Base-by-base conservation (phyloP, 2,797 vertebrate species). In the Aplochiton taeniatus region DNA sequence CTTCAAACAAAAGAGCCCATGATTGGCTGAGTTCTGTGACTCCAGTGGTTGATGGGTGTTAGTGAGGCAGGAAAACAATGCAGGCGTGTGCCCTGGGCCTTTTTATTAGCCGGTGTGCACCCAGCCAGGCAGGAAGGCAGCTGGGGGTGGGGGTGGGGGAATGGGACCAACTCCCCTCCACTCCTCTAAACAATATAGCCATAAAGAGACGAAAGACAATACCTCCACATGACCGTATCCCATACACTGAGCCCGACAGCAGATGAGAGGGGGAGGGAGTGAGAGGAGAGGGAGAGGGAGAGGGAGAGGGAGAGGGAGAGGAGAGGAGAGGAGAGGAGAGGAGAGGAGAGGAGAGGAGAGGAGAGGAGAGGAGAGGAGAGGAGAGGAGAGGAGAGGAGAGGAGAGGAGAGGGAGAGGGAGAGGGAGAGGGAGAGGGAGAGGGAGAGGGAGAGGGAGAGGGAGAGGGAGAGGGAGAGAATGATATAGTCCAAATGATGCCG, bases 191-290 rank as follows among this genome's bases (percentile, higher is more conserved):
- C 82, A 88, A 82, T 79, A 61, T 76, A 69, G 71, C 77, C 67
- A 75, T 85, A 80, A 86, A 88, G 81, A 78, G 72, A 69, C 46
- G 42, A 62, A 66, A 82, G 82, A 82, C 80, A 75, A 79, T 79
- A 59, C 68, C 52, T 51, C 70, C 7, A 50, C 58, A 52, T 75
- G 73, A 81, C 82, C 78, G 20, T 19, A 63, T 68, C 74, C 66
- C 60, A 59, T 58, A 20, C 14, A 20, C 49, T 70, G 60, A 56
- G 45, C 49, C 68, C 50, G 19, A 31, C 71, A 59, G 60, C 31
- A 77, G 14, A 63, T 49, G 48, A 58, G n/a, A 60, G 74, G 69
- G 69, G 69, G 65, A 62, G 71, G 68, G 74, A 56, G 64, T 46
- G 31, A 63, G 65, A 70, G 63, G 46, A 61, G 59, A 61, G 44